Percentiles rank a stretch among this genome's conserved stretches.
Evolutionary conservation across 2,113 vertebrate genomes (phyloP).

Genomic region (Crotophaga sulcirostris): DNA sequence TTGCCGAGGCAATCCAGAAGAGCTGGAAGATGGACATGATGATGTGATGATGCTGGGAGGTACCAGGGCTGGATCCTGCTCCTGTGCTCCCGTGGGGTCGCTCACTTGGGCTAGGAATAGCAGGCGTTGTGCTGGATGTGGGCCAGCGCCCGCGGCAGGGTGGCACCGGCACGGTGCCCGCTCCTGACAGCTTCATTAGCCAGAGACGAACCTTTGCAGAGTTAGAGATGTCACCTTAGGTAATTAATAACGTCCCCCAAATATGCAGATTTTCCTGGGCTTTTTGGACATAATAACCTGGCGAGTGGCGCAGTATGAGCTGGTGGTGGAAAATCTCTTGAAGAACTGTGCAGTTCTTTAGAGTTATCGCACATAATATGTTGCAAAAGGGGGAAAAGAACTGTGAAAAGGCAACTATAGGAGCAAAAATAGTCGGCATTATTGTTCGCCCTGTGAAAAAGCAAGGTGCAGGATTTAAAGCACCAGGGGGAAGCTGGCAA

Average conservation of each 20-base stretch:
- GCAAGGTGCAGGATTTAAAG: constrained; percentile 59
- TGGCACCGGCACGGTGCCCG: fast-evolving
- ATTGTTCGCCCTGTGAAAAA: constrained; percentile 58
- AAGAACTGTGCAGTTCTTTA: neutral
- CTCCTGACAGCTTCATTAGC: constrained; percentile 21
- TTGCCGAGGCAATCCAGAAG: neutral
- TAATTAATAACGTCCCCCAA: neutral
- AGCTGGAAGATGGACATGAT: neutral
- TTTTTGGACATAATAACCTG: neutral
- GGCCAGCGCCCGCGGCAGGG: neutral
- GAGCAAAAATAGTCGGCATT: constrained; percentile 54
- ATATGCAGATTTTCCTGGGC: neutral
- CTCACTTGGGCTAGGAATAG: neutral
- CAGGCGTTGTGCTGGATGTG: neutral
- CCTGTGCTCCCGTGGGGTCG: neutral
- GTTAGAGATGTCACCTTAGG: neutral
- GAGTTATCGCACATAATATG: neutral
- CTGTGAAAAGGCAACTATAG: constrained; percentile 25
- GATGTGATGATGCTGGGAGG: neutral
- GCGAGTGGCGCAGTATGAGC: fast-evolving
- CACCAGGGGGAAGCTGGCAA: constrained; percentile 17
- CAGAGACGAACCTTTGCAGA: neutral
- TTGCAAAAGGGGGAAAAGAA: neutral
- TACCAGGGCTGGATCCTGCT: neutral
- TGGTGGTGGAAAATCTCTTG: neutral